phyloP scores from a whole-genome alignment of 2,113 vertebrate species.

The Macrotus californicus region DNA sequence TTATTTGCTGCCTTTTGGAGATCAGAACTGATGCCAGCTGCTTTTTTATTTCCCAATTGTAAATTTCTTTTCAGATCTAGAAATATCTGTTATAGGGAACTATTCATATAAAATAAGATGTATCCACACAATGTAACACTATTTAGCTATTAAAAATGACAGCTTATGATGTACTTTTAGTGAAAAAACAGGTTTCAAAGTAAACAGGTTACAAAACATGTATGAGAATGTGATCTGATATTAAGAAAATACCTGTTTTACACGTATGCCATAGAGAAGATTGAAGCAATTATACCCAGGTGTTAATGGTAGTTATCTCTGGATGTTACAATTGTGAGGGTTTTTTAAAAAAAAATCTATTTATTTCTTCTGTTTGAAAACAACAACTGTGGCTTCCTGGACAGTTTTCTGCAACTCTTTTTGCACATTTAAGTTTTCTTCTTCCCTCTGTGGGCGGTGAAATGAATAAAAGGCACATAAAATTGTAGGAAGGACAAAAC shows the following conservation, averaged over 20 bases:
- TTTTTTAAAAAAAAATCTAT: background rate
- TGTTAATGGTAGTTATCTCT: background rate
- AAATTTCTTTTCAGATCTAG: background rate
- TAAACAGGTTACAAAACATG: background rate
- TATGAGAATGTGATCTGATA: background rate
- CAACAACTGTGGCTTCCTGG: background rate
- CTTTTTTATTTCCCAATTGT: slow-evolving; percentile 12
- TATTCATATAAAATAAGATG: background rate
- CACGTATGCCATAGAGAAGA: background rate
- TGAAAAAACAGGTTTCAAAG: background rate
- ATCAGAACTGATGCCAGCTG: background rate
- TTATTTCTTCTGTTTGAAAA: background rate
- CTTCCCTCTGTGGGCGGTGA: background rate
- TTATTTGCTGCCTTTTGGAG: slow-evolving; percentile 26
- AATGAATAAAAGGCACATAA: background rate
- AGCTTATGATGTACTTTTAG: background rate
- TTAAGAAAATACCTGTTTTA: background rate
- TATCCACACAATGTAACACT: background rate
- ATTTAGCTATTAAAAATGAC: background rate
- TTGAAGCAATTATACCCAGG: background rate
- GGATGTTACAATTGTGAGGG: background rate
- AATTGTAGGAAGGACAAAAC: background rate
- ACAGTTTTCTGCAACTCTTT: background rate
- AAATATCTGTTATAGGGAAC: background rate
- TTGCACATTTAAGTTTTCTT: background rate